Percentiles rank a stretch among this genome's conserved stretches.
Conservation (phyloP, 1,140 invertebrate species). For the Drosophila jambulina region DNA sequence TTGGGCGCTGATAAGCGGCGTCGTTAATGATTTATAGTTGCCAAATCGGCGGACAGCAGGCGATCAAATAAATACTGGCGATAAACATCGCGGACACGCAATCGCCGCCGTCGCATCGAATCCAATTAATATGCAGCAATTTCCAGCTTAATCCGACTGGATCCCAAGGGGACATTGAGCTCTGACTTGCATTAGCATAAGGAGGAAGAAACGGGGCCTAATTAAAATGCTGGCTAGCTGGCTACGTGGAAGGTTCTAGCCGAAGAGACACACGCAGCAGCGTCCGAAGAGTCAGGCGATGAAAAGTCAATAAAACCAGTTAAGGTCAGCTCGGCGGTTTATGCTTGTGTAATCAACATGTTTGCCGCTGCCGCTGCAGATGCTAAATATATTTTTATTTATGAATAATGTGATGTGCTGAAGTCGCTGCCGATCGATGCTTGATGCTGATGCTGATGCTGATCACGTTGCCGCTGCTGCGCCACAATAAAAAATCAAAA, state of each 20-base stretch:
- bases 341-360: slow-evolving; percentile 80
- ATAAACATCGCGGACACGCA: slow-evolving; percentile 56
- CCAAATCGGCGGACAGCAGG: slow-evolving; percentile 59
- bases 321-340: slow-evolving; percentile 63
- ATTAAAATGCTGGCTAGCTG: slow-evolving; percentile 59
- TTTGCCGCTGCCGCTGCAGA: slow-evolving; percentile 59
- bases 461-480: slow-evolving; percentile 68
- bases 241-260: slow-evolving; percentile 72
- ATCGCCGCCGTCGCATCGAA: slow-evolving; percentile 36
- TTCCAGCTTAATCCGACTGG: slow-evolving; percentile 21
- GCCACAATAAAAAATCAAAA: slow-evolving; percentile 65
- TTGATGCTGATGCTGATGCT: slow-evolving; percentile 62
- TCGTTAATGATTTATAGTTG: slow-evolving; percentile 76
- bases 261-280: slow-evolving; percentile 37
- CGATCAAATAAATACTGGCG: slow-evolving; percentile 58
- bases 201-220: slow-evolving; percentile 43
- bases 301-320: slow-evolving; percentile 83
- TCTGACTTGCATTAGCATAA: slow-evolving; percentile 44
- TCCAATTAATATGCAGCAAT: slow-evolving; percentile 70
- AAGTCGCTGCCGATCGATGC: slow-evolving; percentile 29
- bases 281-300: slow-evolving; percentile 27
- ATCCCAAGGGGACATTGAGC: slow-evolving; percentile 29
- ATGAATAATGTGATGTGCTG: slow-evolving; percentile 75
- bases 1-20: slow-evolving; percentile 59
- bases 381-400: slow-evolving; percentile 79